Conservation (phyloP, 1,140 invertebrate species). For the Lutraria rhynchaena region DNA sequence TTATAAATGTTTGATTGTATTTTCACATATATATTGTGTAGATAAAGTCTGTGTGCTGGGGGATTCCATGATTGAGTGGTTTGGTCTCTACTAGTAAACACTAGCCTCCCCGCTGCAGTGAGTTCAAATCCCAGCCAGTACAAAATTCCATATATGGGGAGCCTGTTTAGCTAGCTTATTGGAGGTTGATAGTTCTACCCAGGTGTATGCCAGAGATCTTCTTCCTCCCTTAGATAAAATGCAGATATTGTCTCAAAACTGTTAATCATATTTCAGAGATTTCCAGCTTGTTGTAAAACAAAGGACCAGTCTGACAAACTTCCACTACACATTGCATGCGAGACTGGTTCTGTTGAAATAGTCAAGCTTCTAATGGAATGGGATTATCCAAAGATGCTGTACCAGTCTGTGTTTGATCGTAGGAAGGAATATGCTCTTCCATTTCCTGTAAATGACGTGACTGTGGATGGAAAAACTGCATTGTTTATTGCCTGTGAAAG, state of each 20-base stretch:
- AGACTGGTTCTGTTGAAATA: conserved; percentile 86
- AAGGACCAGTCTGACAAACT: conserved; percentile 87
- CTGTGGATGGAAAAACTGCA: conserved; percentile 73
- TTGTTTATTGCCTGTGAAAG: conserved; percentile 76
- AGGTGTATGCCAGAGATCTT: too few species aligned
- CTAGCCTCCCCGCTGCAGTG: too few species aligned
- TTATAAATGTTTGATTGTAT: too few species aligned
- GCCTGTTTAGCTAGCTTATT: too few species aligned
- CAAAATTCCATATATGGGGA: too few species aligned
- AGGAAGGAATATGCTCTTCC: conserved; percentile 59
- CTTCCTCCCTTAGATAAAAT: too few species aligned
- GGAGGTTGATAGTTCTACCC: too few species aligned
- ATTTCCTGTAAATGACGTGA: conserved; percentile 72
- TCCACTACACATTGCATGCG: conserved; percentile 95
- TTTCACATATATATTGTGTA: too few species aligned
- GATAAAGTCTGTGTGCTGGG: too few species aligned
- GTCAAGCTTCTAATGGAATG: conserved; percentile 91
- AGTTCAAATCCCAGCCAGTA: too few species aligned
- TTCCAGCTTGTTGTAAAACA: conserved; percentile 42
- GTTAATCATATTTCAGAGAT: conserved; percentile 49
- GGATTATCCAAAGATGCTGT: conserved; percentile 87
- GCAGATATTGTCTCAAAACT: conserved; percentile 10
- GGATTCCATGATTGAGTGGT: too few species aligned
- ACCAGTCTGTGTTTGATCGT: conserved; percentile 63
- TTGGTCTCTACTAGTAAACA: too few species aligned